Conservation (phyloP, 2,888 invertebrate species). For the Micoletzkya japonica region DNA sequence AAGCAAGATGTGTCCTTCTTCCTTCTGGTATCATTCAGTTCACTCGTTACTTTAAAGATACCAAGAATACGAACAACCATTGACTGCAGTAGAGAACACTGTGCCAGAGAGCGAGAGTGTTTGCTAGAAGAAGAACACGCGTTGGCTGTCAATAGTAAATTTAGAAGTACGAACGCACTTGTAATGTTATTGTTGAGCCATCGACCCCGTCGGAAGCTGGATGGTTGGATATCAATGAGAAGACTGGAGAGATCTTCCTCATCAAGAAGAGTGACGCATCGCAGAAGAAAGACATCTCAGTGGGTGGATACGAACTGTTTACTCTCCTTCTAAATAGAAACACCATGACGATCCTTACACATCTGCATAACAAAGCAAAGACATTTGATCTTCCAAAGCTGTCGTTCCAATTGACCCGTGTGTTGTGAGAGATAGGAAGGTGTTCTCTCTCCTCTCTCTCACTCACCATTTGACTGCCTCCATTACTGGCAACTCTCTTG, state of each 20-base stretch:
- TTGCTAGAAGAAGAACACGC: not conserved
- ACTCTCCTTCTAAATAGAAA: not conserved
- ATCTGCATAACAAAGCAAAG: not conserved
- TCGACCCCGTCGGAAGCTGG: constrained; percentile 26
- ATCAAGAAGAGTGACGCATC: not conserved
- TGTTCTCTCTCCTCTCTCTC: constrained; percentile 14
- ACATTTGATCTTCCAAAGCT: not conserved
- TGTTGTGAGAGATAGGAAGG: not conserved
- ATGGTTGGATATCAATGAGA: constrained; percentile 12
- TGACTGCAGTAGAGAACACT: not conserved
- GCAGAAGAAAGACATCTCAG: constrained; percentile 1
- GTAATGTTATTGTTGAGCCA: constrained; percentile 1
- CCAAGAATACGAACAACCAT: too few species aligned
- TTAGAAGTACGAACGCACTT: too few species aligned
- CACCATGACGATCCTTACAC: not conserved
- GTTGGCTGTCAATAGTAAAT: not conserved
- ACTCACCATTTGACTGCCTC: not conserved
- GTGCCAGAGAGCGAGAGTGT: not conserved
- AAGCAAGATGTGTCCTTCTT: constrained; percentile 1
- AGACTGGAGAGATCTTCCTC: constrained; percentile 10
- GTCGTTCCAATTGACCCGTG: too few species aligned
- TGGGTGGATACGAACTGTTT: too few species aligned
- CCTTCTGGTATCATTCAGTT: not conserved
- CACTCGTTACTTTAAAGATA: not conserved
- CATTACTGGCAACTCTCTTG: not conserved